phyloP scores from a whole-genome alignment of 2,113 vertebrate species.

The Danio rerio region DNA sequence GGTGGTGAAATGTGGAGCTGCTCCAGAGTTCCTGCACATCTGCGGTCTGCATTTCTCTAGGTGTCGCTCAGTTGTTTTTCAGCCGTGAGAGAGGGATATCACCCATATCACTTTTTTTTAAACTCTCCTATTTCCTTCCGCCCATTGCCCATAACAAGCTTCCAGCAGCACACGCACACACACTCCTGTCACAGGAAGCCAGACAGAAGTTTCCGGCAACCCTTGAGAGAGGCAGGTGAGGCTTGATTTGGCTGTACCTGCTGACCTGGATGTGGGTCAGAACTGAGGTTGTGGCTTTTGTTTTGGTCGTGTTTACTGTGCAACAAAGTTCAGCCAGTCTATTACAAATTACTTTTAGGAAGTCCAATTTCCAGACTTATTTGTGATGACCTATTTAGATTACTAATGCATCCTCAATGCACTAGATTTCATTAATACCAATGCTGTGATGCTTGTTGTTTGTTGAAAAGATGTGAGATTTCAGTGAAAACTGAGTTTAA shows the following conservation, averaged over 20 bases:
- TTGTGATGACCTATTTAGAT: constrained; percentile 21
- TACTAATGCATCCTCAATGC: neutral
- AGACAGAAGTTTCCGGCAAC: constrained; percentile 65
- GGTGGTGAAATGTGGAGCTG: constrained; percentile 25
- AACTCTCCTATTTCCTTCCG: constrained; percentile 71
- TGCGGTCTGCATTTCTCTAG: constrained; percentile 74
- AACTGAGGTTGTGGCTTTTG: constrained; percentile 25
- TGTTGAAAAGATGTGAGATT: too few species aligned
- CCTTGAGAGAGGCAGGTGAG: constrained; percentile 44
- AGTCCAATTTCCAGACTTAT: constrained; percentile 17
- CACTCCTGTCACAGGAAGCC: constrained; percentile 62
- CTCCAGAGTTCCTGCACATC: constrained; percentile 78
- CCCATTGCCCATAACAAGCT: constrained; percentile 63
- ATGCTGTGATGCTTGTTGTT: too few species aligned
- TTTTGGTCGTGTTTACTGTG: neutral
- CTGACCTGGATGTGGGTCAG: constrained; percentile 46
- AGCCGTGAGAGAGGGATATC: constrained; percentile 69
- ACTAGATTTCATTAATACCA: neutral
- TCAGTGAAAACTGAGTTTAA: too few species aligned
- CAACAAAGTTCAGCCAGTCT: constrained; percentile 14
- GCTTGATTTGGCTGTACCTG: constrained; percentile 37
- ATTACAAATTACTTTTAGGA: constrained; percentile 2
- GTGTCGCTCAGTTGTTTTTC: constrained; percentile 73
- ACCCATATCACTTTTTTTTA: constrained; percentile 60
- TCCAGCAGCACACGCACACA: constrained; percentile 28